Evolutionary conservation across 2,888 invertebrate genomes (phyloP), one percentile per base, ranked within the genome.

Genomic region (Clunio marinus): DNA sequence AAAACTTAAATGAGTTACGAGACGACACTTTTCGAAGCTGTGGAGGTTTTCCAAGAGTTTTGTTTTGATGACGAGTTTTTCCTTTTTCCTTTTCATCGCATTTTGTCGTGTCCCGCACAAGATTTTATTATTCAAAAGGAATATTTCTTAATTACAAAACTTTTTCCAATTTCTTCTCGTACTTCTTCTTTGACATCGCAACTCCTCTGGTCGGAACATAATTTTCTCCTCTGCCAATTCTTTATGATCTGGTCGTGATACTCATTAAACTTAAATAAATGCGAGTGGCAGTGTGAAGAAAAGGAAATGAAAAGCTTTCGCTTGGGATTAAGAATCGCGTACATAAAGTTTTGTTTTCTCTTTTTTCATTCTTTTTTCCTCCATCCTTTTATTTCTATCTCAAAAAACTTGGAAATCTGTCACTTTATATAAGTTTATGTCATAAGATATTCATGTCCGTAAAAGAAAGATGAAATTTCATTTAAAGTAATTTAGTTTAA

Each of bases 111-210:
- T 20, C 3, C 3, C 22, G 51, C 2, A 17, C 17, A 10, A 51
- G 46, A 37, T 63, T 25, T 63, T 63, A 63, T 63, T 63, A 63
- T 63, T 63, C 63, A 45, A 13, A 46, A 27, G 17, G 63, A 63
- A 63, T 63, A 20, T 27, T 41, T 41, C 62, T 63, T 63, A 63
- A 63, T 63, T 63, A 63, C 63, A 46, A 63, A 63, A 63, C 45
- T 63, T 63, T 63, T 63, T 63, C 63, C 63, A 45, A 63, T 63
- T 63, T 63, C 24, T 57, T 58, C 20, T 17, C 28, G 1, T 8
- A 15, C 32, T 20, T 27, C 58, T 27, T n/a, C n/a, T n/a, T n/a
- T 20, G 32, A 15, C 7, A 51, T 17, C 32, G 17, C 28, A 10
- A 15, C 28, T 25, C 58, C 15, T 20, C 25, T 28, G 28, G n/a